phyloP scores from a whole-genome alignment of 2,888 invertebrate genomes.

The Nesidiocoris tenuis region DNA sequence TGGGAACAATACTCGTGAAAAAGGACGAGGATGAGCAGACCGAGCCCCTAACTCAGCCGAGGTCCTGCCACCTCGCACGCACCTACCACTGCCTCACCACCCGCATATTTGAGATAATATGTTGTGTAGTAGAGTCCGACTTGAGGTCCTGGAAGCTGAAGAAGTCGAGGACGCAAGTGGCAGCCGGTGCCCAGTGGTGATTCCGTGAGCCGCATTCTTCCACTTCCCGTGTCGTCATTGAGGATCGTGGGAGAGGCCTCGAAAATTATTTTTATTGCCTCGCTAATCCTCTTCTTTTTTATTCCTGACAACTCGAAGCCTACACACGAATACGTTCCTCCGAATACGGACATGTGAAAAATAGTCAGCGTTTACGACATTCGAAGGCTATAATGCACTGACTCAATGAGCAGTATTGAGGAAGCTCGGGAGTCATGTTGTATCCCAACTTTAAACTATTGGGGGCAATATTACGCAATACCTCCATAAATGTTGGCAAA shows the following conservation, averaged over 20 bases:
- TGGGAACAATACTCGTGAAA: slow-evolving; percentile 30
- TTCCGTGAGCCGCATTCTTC: slow-evolving; percentile 34
- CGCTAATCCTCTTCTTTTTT: slow-evolving; percentile 15
- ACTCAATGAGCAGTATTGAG: too few species aligned
- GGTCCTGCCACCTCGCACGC: neutral
- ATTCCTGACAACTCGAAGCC: neutral
- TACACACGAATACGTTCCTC: neutral
- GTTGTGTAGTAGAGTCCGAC: neutral
- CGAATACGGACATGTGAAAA: too few species aligned
- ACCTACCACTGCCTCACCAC: neutral
- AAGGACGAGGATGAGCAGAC: slow-evolving; percentile 4
- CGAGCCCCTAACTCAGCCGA: neutral
- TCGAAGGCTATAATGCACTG: too few species aligned
- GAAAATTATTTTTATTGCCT: slow-evolving; percentile 38
- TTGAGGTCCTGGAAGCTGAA: neutral
- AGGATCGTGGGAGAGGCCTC: slow-evolving; percentile 40
- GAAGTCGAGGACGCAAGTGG: neutral
- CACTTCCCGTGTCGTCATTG: slow-evolving; percentile 13
- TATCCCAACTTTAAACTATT: too few species aligned
- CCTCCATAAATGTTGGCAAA: too few species aligned
- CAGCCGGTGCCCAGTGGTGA: neutral
- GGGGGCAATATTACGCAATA: too few species aligned
- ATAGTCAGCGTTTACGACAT: too few species aligned
- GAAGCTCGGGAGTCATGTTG: too few species aligned
- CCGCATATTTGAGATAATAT: slow-evolving; percentile 33